Percentiles rank a stretch among this genome's conserved stretches.
phyloP scores from a whole-genome alignment of 2,888 invertebrate genomes.

The Hemithea aestivaria region DNA sequence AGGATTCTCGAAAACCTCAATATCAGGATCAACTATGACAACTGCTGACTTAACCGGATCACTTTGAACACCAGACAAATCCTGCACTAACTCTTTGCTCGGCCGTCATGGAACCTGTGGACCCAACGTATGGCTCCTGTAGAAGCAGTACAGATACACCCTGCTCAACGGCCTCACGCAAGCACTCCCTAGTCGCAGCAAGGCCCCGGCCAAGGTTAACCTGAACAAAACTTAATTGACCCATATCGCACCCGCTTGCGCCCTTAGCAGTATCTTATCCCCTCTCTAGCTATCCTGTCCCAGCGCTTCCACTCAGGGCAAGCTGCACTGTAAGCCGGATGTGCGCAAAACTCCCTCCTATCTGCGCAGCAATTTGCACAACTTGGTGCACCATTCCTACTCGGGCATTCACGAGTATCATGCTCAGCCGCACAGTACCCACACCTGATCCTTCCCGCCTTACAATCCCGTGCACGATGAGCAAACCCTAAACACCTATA shows the following conservation, averaged over 20 bases:
- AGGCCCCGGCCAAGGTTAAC: neutral
- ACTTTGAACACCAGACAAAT: too few relatives aligned
- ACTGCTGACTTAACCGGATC: neutral
- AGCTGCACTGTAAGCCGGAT: too few relatives aligned
- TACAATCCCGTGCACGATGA: constrained; percentile 3
- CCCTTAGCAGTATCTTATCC: too few relatives aligned
- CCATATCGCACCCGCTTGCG: too few relatives aligned
- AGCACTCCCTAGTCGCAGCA: neutral
- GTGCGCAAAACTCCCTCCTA: neutral
- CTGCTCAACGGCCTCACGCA: neutral
- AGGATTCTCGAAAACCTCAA: neutral
- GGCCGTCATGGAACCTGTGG: neutral
- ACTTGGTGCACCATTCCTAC: neutral
- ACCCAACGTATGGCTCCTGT: neutral
- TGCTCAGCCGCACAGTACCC: constrained; percentile 4
- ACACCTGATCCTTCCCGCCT: neutral
- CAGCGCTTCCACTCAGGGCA: too few relatives aligned
- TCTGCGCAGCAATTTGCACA: constrained; percentile 1
- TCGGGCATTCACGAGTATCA: constrained; percentile 5
- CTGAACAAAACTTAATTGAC: neutral
- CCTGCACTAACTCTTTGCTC: neutral
- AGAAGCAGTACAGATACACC: too few relatives aligned
- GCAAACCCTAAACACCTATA: constrained; percentile 7
- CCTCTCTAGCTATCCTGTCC: too few relatives aligned
- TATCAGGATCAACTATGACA: neutral